Base-by-base conservation (phyloP, 2,888 invertebrate species). In the Limnephilus marmoratus region DNA sequence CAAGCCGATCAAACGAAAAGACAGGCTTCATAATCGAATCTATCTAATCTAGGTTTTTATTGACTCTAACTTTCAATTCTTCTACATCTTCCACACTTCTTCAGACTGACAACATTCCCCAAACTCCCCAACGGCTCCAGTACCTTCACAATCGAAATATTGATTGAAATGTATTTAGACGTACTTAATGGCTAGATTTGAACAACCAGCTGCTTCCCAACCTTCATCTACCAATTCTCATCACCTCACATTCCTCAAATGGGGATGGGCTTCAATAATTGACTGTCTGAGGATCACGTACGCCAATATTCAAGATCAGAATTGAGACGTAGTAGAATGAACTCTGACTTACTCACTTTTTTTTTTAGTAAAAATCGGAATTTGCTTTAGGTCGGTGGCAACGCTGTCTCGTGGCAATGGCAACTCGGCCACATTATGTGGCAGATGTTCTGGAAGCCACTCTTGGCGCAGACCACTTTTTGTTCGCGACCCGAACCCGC, bases 401-500 rank as follows among this genome's bases (percentile, higher is more conserved):
- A 86, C 86, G 86, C 49, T 86, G 86, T 49, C 85, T 85, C 45
- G 85, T 41, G n/a, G n/a, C 29, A 41, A 53, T 53, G n/a, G 68
- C 68, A 68, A 68, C 68, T 24, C 68, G 68, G 24, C 68, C 68
- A n/a, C 68, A n/a, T n/a, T 24, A n/a, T 68, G 86, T 34, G 92
- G 91, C 92, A 93, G 92, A 93, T 93, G 92, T 91, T 92, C 91
- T 91, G 87, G 90, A 86, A 87, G 83, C 85, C 85, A 49, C 34
- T 91, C 87, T 81, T 89, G 89, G 90, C 88, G 92, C 90, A 86
- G 92, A 93, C 92, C 88, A 90, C 92, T 93, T 93, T 93, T 93
- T 91, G 91, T 80, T 31, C 18, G 86, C 90, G 88, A 49, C 81
- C 90, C 90, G 31, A 86, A 81, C 91, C 88, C 87, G 53, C 45